phyloP scores from a whole-genome alignment of 30 jellyfish, hydroid and myxozoan species.

The Turritopsis dohrnii region DNA sequence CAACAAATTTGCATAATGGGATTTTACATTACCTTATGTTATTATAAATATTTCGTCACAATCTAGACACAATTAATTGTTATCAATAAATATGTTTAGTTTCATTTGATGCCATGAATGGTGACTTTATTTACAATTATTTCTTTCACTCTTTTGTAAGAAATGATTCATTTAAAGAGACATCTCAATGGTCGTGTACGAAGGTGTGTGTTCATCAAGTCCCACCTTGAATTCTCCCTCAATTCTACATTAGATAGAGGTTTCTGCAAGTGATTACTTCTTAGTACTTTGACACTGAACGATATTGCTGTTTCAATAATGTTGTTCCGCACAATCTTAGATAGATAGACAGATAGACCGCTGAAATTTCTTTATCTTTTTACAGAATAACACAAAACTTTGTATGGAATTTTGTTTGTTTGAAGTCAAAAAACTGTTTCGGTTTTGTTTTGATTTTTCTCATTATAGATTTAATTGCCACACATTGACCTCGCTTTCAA shows the following conservation, averaged over 20 bases:
- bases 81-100: neutral
- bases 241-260: neutral
- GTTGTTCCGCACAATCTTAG: too few species aligned
- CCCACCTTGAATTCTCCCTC: neutral
- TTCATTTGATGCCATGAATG: neutral
- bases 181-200: neutral
- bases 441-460: neutral
- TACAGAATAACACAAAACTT: too few species aligned
- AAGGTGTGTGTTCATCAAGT: neutral
- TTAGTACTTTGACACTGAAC: neutral
- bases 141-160: neutral
- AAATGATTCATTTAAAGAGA: neutral
- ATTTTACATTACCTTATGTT: too few species aligned
- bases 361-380: too few species aligned
- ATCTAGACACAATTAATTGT: neutral
- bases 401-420: neutral
- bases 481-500: neutral
- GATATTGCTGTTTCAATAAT: too few species aligned
- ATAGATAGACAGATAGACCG: too few species aligned
- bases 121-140: neutral
- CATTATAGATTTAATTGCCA: neutral
- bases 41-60: neutral
- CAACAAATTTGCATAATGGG: too few species aligned
- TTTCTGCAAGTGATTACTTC: neutral
- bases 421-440: neutral